Evolutionary conservation across 1,140 invertebrate genomes (phyloP).

Genomic region (Philopotamus ludificatus): DNA sequence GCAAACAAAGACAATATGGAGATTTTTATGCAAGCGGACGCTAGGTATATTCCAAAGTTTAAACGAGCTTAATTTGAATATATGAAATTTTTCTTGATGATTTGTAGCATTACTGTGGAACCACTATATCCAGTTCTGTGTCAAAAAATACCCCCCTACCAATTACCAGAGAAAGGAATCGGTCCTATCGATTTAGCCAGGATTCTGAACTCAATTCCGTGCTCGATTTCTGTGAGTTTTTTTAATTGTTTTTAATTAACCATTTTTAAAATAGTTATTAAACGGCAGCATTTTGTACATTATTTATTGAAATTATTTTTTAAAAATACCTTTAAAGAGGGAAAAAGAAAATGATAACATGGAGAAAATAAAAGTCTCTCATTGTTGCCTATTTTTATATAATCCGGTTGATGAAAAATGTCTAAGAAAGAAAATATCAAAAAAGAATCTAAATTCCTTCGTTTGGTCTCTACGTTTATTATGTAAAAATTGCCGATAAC

Average conservation of each 20-base stretch:
- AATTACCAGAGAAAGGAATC: conserved; percentile 52
- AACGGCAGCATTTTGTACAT: too few species aligned
- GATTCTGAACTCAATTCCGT: conserved; percentile 82
- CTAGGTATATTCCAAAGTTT: conserved; percentile 63
- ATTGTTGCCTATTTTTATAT: too few species aligned
- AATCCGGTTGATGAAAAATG: too few species aligned
- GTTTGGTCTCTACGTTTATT: too few species aligned
- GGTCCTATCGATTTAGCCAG: conserved; percentile 79
- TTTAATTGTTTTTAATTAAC: conserved; percentile 8
- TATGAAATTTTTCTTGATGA: conserved; percentile 14
- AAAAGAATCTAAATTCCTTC: too few species aligned
- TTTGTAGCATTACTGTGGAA: conserved; percentile 85
- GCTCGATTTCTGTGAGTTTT: conserved; percentile 71
- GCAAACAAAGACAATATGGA: conserved; percentile 86
- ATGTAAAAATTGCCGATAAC: too few species aligned
- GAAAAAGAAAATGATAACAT: too few species aligned
- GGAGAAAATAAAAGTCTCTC: too few species aligned
- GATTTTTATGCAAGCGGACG: conserved; percentile 93
- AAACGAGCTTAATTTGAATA: not conserved
- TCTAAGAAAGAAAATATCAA: too few species aligned
- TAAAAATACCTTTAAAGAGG: too few species aligned
- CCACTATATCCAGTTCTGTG: conserved; percentile 78
- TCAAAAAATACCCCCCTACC: conserved; percentile 55
- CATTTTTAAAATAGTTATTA: too few species aligned
- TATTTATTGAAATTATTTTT: too few species aligned